Conservation (phyloP, 2,888 invertebrate genomes). For the Penaeus monodon region DNA sequence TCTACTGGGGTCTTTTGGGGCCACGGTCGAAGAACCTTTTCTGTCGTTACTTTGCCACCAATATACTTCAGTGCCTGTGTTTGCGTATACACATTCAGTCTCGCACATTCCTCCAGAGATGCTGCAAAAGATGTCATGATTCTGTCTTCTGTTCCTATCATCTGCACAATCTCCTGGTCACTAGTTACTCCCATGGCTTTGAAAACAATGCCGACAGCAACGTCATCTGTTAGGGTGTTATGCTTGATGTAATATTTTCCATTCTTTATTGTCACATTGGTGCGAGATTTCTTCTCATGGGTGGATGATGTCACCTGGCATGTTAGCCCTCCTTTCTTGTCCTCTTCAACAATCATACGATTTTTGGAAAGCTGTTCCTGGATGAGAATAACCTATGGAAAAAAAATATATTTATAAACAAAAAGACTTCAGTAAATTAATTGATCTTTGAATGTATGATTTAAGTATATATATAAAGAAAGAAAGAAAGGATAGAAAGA, state of each 20-base stretch:
- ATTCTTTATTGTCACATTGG: constrained; percentile 89
- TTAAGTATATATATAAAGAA: background rate
- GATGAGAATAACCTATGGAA: constrained; percentile 84
- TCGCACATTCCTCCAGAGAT: constrained; percentile 90
- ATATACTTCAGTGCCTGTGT: constrained; percentile 83
- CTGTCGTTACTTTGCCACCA: constrained; percentile 75
- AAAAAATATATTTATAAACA: background rate
- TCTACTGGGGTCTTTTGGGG: constrained; percentile 75
- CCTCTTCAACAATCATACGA: constrained; percentile 94
- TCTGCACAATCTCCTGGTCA: constrained; percentile 80
- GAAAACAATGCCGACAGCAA: constrained; percentile 91
- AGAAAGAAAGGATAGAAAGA: too few species aligned
- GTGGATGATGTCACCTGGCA: constrained; percentile 82
- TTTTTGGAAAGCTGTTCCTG: constrained; percentile 98
- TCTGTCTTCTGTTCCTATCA: constrained; percentile 87
- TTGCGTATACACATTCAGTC: constrained; percentile 87
- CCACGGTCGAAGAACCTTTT: constrained; percentile 73
- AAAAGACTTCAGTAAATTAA: background rate
- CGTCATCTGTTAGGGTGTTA: constrained; percentile 91
- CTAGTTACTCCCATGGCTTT: constrained; percentile 96
- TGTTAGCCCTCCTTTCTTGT: constrained; percentile 85
- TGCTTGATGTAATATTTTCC: constrained; percentile 93
- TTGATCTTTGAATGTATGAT: background rate
- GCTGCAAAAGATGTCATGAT: constrained; percentile 85
- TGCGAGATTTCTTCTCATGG: constrained; percentile 96